These are phyloP conservation scores for Keiferia lycopersicella DNA, from an alignment of 2,888 invertebrate species.

Conservation along the genomic window DNA sequence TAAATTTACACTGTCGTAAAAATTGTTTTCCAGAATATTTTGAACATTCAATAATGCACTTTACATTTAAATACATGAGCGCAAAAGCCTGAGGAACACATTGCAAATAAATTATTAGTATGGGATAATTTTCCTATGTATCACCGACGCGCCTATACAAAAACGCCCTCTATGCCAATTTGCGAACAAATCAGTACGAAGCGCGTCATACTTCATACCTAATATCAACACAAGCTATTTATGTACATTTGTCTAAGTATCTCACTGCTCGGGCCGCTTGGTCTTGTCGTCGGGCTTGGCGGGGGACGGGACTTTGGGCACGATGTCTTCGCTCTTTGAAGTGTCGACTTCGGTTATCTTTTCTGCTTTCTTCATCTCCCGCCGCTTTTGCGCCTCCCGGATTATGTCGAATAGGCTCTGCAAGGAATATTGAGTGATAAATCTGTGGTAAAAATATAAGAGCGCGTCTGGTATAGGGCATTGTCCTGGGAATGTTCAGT, in stretches of 20 bases:
- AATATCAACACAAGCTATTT: conserved; percentile 27
- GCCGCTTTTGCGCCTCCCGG: conserved; percentile 68
- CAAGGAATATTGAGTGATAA: conserved; percentile 33
- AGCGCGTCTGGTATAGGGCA: no score
- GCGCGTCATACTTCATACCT: conserved; percentile 25
- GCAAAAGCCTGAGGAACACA: no score
- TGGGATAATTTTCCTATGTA: background rate
- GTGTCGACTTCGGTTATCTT: conserved; percentile 47
- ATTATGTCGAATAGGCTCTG: conserved; percentile 75
- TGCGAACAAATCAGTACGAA: conserved; percentile 30
- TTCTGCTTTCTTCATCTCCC: conserved; percentile 66
- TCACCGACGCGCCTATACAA: conserved; percentile 9
- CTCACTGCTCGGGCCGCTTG: conserved; percentile 70
- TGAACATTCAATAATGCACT: no score
- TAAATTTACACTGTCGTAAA: no score
- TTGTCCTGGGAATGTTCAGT: no score
- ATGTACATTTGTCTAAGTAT: conserved; percentile 40
- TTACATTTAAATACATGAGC: no score
- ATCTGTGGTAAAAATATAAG: no score
- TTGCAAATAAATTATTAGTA: no score
- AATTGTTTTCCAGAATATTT: no score
- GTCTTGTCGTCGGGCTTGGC: conserved; percentile 43
- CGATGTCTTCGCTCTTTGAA: conserved; percentile 60
- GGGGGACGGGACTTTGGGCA: conserved; percentile 43
- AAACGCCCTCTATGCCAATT: conserved; percentile 38